Conservation (phyloP, 2,888 invertebrate species). For the Scotopteryx bipunctaria region DNA sequence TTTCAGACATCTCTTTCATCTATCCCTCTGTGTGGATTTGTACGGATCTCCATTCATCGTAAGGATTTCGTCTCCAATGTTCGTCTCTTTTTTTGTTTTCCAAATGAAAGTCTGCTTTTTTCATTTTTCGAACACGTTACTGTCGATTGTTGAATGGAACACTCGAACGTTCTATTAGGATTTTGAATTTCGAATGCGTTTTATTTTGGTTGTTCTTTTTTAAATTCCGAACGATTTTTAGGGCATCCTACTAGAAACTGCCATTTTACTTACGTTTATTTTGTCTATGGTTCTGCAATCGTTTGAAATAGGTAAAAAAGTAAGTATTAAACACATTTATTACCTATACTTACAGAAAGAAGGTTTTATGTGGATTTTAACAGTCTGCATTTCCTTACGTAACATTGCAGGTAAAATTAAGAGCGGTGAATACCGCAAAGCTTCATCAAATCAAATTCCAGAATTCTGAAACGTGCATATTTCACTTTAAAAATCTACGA, state of each 20-base stretch:
- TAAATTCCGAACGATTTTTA: too few relatives aligned
- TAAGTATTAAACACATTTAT: too few relatives aligned
- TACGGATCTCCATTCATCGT: constrained; percentile 48
- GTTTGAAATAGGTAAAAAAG: too few relatives aligned
- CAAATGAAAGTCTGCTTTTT: constrained; percentile 50
- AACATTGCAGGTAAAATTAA: constrained; percentile 22
- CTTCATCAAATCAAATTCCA: constrained; percentile 24
- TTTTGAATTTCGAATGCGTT: constrained; percentile 17
- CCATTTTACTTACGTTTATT: too few relatives aligned
- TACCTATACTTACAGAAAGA: too few relatives aligned
- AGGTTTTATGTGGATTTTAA: background rate
- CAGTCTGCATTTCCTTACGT: constrained; percentile 15
- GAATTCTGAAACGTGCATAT: constrained; percentile 40
- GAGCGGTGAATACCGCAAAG: constrained; percentile 6
- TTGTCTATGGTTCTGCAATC: too few relatives aligned
- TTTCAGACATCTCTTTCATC: constrained; percentile 54
- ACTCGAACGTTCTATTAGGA: constrained; percentile 38
- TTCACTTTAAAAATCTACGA: constrained; percentile 45
- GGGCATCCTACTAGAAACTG: too few relatives aligned
- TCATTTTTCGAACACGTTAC: constrained; percentile 46
- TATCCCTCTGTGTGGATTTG: constrained; percentile 51
- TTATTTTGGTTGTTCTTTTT: constrained; percentile 6
- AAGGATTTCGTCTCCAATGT: constrained; percentile 54
- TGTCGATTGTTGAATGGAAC: constrained; percentile 48
- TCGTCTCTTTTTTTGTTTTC: constrained; percentile 59